phyloP scores from a whole-genome alignment of 2,888 invertebrate species.

The Gortyna flavago region DNA sequence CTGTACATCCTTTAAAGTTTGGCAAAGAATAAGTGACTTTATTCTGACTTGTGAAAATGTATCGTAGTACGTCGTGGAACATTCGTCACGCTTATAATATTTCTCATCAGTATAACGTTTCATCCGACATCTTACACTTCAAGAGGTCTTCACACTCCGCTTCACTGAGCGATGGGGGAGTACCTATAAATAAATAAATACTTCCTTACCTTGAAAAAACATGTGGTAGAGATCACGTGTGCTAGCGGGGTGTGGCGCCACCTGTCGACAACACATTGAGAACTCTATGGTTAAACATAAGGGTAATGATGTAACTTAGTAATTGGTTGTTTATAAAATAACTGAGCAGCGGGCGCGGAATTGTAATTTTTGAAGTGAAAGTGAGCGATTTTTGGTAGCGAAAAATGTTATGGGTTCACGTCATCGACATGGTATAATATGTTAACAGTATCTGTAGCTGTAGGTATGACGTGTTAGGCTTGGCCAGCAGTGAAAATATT shows the following conservation, averaged over 20 bases:
- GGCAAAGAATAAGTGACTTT: neutral
- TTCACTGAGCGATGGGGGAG: slow-evolving; percentile 11
- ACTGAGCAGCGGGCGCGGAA: neutral
- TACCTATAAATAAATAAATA: slow-evolving; percentile 41
- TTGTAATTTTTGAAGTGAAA: neutral
- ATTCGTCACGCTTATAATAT: slow-evolving; percentile 2
- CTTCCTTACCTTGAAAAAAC: slow-evolving; percentile 17
- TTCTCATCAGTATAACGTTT: slow-evolving; percentile 19
- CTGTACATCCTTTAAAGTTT: neutral
- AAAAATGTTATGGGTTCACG: neutral
- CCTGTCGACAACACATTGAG: slow-evolving; percentile 11
- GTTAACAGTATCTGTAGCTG: neutral
- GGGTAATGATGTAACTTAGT: slow-evolving; percentile 8
- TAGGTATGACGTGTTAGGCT: neutral
- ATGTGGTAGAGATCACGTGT: slow-evolving; percentile 17
- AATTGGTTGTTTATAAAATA: slow-evolving; percentile 14
- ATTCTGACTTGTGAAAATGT: slow-evolving; percentile 1
- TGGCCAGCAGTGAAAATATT: neutral
- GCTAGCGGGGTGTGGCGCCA: slow-evolving; percentile 5
- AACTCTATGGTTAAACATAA: slow-evolving; percentile 16
- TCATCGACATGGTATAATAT: neutral
- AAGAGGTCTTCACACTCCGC: slow-evolving; percentile 18
- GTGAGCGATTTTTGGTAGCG: neutral
- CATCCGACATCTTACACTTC: slow-evolving; percentile 26
- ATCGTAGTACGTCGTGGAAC: slow-evolving; percentile 8